Base-by-base conservation (phyloP, 2,113 vertebrate genomes). In the Anhinga rufa region DNA sequence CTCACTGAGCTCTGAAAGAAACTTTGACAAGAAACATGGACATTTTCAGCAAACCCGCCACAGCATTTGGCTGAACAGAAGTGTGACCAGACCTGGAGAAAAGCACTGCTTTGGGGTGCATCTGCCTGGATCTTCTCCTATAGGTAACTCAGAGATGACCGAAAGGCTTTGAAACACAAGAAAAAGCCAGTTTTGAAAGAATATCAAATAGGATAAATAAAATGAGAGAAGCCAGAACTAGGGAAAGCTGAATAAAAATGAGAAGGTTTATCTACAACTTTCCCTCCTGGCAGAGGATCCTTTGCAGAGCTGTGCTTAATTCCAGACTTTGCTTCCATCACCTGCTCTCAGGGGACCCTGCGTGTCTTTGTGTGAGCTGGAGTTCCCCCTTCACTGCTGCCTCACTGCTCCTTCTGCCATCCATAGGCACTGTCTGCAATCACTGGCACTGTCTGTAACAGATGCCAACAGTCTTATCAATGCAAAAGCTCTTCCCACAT, bases 321-420 rank as follows among this genome's bases (percentile, higher is more conserved):
- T 82, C 11, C 38, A 64, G 38, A 42, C 48, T 79, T 79, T 28
- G 62, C 22, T 82, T 76, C 88, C 29, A 71, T 51, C 38, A 36
- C 20, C 51, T 55, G 49, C 54, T 65, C 44, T 61, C 9, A 0
- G 26, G 12, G 85, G 17, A 86, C 40, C 10, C 36, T 18, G 13
- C 0, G 0, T 42, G 49, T 31, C 49, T 83, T 42, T 7, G 9
- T 2, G 8, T 16, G 32, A 84, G 52, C 74, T 75, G 44, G 29
- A 78, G n/a, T 19, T 84, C 24, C 38, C 55, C 28, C 34, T 62
- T 78, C 34, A 40, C 60, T 72, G 14, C 54, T 48, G 44, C 62
- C 48, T 64, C 6, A 2, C 51, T 86, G 72, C 34, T 93, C 25
- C 71, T 77, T 40, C 72, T 64, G 57, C 48, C n/a, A 31, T 25